Conservation (phyloP, 2,888 invertebrate species). For the Hybos culiciformis region DNA sequence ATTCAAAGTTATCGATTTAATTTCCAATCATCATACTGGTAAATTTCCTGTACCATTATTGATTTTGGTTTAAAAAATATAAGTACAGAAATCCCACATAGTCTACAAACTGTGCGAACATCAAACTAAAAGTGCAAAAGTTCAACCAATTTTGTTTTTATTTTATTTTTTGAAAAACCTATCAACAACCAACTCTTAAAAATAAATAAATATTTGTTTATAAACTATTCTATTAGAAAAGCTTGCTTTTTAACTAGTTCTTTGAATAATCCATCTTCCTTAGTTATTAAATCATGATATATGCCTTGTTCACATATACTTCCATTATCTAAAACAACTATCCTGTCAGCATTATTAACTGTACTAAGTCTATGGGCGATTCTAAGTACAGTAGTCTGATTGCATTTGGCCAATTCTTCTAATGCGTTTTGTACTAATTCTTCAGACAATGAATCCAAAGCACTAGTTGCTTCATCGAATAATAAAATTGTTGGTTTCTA, state of each 20-base stretch:
- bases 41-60: too few species aligned
- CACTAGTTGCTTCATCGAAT: constrained; percentile 93
- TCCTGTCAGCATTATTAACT: constrained; percentile 75
- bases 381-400: constrained; percentile 82
- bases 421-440: constrained; percentile 78
- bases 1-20: too few species aligned
- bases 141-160: too few species aligned
- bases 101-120: too few species aligned
- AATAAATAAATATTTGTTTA: too few species aligned
- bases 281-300: constrained; percentile 58
- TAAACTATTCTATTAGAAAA: too few species aligned
- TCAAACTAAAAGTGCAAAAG: too few species aligned
- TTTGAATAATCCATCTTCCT: neutral
- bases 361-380: constrained; percentile 92
- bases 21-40: too few species aligned
- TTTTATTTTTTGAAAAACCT: too few species aligned
- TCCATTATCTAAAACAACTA: constrained; percentile 77
- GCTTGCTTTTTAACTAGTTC: neutral
- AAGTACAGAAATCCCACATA: too few species aligned
- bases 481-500: constrained; percentile 76
- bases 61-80: too few species aligned
- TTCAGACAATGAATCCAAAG: constrained; percentile 84
- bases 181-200: too few species aligned
- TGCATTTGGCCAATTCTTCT: constrained; percentile 64
- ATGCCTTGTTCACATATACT: constrained; percentile 67